Conservation (phyloP, 1,140 invertebrate genomes). For the Rhopalosiphum maidis region DNA sequence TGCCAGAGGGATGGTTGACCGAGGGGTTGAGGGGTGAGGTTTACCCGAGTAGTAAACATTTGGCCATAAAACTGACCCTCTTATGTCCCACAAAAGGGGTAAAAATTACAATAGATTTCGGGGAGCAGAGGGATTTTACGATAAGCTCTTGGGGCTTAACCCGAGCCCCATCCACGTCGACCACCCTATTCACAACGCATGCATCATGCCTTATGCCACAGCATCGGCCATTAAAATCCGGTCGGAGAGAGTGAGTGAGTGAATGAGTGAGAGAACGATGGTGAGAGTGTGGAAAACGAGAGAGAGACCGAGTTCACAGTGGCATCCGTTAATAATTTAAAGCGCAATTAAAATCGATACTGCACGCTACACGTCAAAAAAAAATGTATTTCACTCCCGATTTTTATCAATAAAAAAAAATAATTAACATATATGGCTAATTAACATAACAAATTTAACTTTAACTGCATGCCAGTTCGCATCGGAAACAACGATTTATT, state of each 20-base stretch:
- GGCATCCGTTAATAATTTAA: constrained; percentile 55
- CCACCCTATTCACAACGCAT: constrained; percentile 25
- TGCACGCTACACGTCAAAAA: constrained; percentile 17
- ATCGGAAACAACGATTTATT: not conserved
- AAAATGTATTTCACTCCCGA: constrained; percentile 22
- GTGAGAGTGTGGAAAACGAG: not conserved
- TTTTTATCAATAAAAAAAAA: constrained; percentile 2
- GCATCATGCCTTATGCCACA: constrained; percentile 56
- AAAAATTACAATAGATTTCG: constrained; percentile 57
- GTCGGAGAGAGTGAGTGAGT: constrained; percentile 24
- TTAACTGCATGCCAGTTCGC: not conserved
- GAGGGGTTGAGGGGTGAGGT: constrained; percentile 53
- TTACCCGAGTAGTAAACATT: constrained; percentile 58
- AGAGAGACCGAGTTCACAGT: constrained; percentile 38
- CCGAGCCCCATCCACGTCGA: constrained; percentile 26
- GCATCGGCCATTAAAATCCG: constrained; percentile 57
- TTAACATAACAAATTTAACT: not conserved
- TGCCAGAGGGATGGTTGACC: constrained; percentile 45
- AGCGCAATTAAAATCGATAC: constrained; percentile 56
- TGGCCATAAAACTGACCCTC: constrained; percentile 58
- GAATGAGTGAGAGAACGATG: not conserved
- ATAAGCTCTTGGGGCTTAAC: constrained; percentile 56
- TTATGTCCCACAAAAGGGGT: constrained; percentile 57
- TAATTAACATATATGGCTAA: not conserved
- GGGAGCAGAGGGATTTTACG: constrained; percentile 50